Evolutionary conservation across 2,888 invertebrate species (phyloP).

Genomic region (Dilophus febrilis): DNA sequence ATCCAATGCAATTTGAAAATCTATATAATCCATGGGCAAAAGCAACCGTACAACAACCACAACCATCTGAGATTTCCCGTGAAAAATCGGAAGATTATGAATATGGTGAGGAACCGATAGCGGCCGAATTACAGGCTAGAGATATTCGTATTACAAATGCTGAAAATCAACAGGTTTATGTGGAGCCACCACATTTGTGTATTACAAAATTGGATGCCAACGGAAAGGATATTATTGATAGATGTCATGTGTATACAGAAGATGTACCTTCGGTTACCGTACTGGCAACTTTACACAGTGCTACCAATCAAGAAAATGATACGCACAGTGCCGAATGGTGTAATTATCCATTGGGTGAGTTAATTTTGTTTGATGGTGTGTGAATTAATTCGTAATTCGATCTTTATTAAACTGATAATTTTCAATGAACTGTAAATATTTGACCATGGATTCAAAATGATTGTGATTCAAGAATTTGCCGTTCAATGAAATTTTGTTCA

Average conservation of each 20-base stretch:
- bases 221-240: conserved; percentile 17
- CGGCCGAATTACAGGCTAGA: conserved; percentile 25
- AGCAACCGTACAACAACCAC: conserved; percentile 10
- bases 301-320: conserved; percentile 26
- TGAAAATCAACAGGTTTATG: conserved; percentile 16
- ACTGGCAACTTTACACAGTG: conserved; percentile 35
- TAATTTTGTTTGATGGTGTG: too few species aligned
- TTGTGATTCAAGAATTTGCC: too few species aligned
- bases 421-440: too few species aligned
- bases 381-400: too few species aligned
- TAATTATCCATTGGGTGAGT: conserved; percentile 43
- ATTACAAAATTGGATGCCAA: conserved; percentile 18
- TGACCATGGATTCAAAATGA: too few species aligned
- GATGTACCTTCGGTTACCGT: conserved; percentile 35
- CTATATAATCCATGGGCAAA: conserved; percentile 26
- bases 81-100: conserved; percentile 12
- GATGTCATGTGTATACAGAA: conserved; percentile 44
- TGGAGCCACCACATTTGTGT: conserved; percentile 42
- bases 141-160: conserved; percentile 13
- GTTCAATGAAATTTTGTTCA: too few species aligned
- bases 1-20: conserved; percentile 26
- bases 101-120: conserved; percentile 15
- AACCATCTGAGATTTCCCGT: conserved; percentile 21
- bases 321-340: conserved; percentile 39
- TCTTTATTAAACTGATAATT: too few species aligned